These are phyloP conservation scores for Zaprionus kolodkinae DNA, from an alignment of 1,140 invertebrate genomes.

Conservation along the genomic window DNA sequence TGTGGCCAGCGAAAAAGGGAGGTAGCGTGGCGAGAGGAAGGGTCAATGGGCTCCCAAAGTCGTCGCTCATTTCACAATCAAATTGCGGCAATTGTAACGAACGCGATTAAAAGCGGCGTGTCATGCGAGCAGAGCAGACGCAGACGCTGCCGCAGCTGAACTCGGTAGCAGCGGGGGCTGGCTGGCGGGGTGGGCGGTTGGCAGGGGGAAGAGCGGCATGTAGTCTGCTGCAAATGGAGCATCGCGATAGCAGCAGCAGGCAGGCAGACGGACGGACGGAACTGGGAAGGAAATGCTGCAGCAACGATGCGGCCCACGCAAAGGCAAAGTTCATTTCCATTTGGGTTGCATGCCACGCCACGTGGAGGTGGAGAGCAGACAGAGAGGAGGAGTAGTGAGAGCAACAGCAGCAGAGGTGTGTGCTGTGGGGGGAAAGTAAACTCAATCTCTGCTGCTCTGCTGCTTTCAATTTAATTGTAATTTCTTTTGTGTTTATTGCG, in stretches of 20 bases:
- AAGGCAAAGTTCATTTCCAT: slow-evolving; percentile 73
- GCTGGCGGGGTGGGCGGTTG: too few relatives aligned
- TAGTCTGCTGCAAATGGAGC: slow-evolving; percentile 60
- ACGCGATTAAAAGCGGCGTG: slow-evolving; percentile 79
- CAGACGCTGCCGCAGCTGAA: background rate
- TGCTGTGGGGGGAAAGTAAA: slow-evolving; percentile 31
- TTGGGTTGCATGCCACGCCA: slow-evolving; percentile 70
- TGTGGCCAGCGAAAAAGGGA: background rate
- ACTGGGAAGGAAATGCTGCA: slow-evolving; percentile 8
- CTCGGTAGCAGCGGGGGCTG: background rate
- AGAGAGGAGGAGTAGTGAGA: background rate
- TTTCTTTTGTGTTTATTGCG: slow-evolving; percentile 81
- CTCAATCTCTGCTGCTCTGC: slow-evolving; percentile 57
- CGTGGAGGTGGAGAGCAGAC: slow-evolving; percentile 14
- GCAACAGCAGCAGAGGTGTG: background rate
- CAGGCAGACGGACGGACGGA: slow-evolving; percentile 1
- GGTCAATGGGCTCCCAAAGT: slow-evolving; percentile 54
- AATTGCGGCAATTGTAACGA: slow-evolving; percentile 80
- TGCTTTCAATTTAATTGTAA: slow-evolving; percentile 82
- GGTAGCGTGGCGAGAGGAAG: slow-evolving; percentile 3
- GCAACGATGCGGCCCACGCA: slow-evolving; percentile 61
- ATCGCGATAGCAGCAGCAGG: slow-evolving; percentile 64
- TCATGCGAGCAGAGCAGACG: slow-evolving; percentile 39
- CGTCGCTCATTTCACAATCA: slow-evolving; percentile 74
- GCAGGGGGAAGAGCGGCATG: background rate